Evolutionary conservation across 2,797 vertebrate genomes (phyloP).

Genomic region (Remorina albescens): DNA sequence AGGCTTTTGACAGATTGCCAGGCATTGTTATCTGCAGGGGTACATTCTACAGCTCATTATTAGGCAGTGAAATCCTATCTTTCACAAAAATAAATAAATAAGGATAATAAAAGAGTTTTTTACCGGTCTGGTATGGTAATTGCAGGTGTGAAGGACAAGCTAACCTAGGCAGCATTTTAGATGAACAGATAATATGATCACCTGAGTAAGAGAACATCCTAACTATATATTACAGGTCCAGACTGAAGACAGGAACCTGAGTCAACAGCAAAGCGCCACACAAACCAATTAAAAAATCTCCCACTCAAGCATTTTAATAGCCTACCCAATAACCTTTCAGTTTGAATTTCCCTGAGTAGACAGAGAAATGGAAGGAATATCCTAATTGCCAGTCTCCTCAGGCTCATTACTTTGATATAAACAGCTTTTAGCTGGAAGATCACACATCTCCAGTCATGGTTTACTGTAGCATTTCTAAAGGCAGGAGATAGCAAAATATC

Average conservation of each 20-base stretch:
- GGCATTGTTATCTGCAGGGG: constrained; percentile 30
- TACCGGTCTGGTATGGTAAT: constrained; percentile 44
- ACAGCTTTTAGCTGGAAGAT: constrained; percentile 77
- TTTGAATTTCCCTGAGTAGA: constrained; percentile 73
- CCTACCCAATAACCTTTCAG: constrained; percentile 77
- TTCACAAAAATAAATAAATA: constrained; percentile 22
- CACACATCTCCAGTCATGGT: constrained; percentile 66
- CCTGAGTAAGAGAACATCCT: constrained; percentile 49
- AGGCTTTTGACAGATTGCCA: constrained; percentile 38
- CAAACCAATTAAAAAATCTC: constrained; percentile 79
- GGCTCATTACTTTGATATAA: constrained; percentile 83
- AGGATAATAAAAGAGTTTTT: constrained; percentile 16
- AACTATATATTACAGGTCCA: constrained; percentile 31
- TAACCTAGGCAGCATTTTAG: constrained; percentile 62
- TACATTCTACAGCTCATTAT: constrained; percentile 53
- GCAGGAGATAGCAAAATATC: constrained; percentile 59
- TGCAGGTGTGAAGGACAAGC: constrained; percentile 39
- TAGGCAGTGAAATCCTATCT: constrained; percentile 25
- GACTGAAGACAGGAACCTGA: constrained; percentile 49
- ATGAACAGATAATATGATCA: constrained; percentile 67
- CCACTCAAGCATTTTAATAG: constrained; percentile 77
- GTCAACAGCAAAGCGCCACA: constrained; percentile 70
- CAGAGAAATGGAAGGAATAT: constrained; percentile 73
- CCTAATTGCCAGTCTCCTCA: constrained; percentile 80
- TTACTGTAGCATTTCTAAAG: constrained; percentile 67